These are phyloP conservation scores for Spinus olivaceus DNA, from an alignment of 2,797 vertebrate species.

Conservation along the genomic window DNA sequence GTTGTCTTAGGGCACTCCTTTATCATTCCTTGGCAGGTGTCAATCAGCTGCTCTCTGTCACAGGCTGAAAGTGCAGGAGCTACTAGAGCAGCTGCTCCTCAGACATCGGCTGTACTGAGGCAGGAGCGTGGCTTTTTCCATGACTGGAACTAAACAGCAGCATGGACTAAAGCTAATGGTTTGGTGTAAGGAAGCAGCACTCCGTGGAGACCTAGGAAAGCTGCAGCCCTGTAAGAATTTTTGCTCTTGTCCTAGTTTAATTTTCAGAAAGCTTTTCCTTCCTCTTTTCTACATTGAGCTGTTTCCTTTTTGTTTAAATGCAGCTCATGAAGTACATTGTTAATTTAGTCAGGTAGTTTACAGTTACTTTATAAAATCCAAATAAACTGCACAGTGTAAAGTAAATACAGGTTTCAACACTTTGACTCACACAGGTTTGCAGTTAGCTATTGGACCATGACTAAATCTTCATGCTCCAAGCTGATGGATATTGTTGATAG, in stretches of 20 bases:
- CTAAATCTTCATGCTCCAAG: neutral
- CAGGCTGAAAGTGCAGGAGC: neutral
- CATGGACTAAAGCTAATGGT: neutral
- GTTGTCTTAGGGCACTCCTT: neutral
- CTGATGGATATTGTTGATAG: neutral
- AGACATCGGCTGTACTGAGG: neutral
- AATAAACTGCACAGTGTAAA: neutral
- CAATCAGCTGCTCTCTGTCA: neutral
- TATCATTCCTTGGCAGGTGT: neutral
- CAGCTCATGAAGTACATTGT: neutral
- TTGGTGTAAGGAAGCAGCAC: neutral
- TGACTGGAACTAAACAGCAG: neutral
- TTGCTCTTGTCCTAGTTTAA: neutral
- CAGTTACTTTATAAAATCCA: neutral
- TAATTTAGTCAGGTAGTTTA: neutral
- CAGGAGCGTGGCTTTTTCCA: accelerated
- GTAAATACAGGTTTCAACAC: neutral
- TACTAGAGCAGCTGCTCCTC: neutral
- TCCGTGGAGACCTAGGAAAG: neutral
- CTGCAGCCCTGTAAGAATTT: neutral
- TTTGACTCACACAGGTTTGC: neutral
- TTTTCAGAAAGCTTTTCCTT: neutral
- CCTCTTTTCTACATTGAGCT: neutral
- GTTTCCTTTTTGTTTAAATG: neutral
- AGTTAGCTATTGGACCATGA: neutral